phyloP scores from a whole-genome alignment of 2,888 invertebrate genomes.

The Argyresthia albistria region DNA sequence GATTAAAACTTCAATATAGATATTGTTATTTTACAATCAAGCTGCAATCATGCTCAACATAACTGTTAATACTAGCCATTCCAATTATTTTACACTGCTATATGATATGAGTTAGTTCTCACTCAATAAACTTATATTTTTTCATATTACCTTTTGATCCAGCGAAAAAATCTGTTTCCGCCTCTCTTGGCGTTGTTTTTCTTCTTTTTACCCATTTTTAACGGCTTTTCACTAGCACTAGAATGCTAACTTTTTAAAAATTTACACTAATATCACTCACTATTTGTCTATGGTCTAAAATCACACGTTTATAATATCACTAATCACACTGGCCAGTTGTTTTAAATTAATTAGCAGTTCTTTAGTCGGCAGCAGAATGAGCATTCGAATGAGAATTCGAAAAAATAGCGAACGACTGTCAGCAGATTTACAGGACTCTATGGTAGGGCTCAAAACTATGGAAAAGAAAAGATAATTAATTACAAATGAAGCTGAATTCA shows the following conservation, averaged over 20 bases:
- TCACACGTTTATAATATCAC: constrained; percentile 16
- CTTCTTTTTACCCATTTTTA: constrained; percentile 65
- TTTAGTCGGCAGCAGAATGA: no score
- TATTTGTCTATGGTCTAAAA: constrained; percentile 16
- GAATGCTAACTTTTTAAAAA: no score
- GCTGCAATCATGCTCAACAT: not conserved
- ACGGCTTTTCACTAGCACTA: constrained; percentile 18
- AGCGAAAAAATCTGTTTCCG: constrained; percentile 58
- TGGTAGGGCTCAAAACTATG: constrained; percentile 29
- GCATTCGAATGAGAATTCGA: no score
- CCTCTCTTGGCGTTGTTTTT: constrained; percentile 51
- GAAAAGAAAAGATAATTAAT: constrained; percentile 11
- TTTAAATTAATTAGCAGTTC: constrained; percentile 4
- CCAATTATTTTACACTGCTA: not conserved
- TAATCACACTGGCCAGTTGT: constrained; percentile 22
- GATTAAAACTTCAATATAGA: no score
- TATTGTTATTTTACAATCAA: no score
- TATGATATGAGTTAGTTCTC: not conserved
- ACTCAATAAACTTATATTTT: not conserved
- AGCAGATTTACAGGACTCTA: constrained; percentile 37
- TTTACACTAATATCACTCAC: constrained; percentile 10
- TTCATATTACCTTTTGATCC: constrained; percentile 55
- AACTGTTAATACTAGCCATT: not conserved
- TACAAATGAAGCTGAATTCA: constrained; percentile 7
- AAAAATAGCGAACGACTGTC: no score